Percentiles rank a stretch among this genome's conserved stretches.
These are phyloP conservation scores for Metopia argyrocephala DNA, from an alignment of 2,888 invertebrate species.

Conservation along the genomic window DNA sequence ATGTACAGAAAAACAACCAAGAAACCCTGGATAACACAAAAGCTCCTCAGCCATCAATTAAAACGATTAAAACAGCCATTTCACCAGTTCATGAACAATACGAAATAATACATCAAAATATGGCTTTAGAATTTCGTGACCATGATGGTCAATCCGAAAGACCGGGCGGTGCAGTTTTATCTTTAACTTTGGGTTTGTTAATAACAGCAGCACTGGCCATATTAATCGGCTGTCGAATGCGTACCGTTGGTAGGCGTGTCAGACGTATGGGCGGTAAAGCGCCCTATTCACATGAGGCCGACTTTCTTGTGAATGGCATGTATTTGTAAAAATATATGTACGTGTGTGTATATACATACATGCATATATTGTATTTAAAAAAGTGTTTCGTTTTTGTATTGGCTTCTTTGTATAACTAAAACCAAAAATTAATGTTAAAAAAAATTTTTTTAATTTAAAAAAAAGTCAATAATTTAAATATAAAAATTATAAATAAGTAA, in stretches of 20 bases:
- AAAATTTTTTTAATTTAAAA: background rate
- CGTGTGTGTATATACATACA: conserved; percentile 1
- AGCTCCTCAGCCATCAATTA: background rate
- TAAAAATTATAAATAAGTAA: conserved; percentile 22
- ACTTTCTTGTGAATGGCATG: conserved; percentile 98
- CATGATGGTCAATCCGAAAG: conserved; percentile 84
- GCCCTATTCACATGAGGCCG: conserved; percentile 93
- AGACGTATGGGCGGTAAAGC: conserved; percentile 86
- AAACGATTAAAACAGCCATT: conserved; percentile 57
- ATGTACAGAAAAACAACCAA: conserved; percentile 63
- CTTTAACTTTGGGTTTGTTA: conserved; percentile 87
- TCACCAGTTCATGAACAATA: conserved; percentile 76
- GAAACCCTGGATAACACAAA: conserved; percentile 67
- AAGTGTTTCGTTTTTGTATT: conserved; percentile 56
- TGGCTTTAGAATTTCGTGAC: conserved; percentile 79
- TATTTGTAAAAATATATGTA: conserved; percentile 82
- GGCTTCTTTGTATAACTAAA: conserved; percentile 37
- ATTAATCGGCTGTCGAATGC: conserved; percentile 89
- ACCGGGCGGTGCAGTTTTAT: conserved; percentile 89
- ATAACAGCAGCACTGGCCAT: conserved; percentile 89
- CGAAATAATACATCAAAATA: conserved; percentile 76
- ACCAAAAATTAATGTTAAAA: background rate
- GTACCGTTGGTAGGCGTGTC: conserved; percentile 86
- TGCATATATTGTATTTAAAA: no score
- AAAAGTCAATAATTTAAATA: background rate